Evolutionary conservation across 2,113 vertebrate species (phyloP).

Genomic region (Athene cunicularia): DNA sequence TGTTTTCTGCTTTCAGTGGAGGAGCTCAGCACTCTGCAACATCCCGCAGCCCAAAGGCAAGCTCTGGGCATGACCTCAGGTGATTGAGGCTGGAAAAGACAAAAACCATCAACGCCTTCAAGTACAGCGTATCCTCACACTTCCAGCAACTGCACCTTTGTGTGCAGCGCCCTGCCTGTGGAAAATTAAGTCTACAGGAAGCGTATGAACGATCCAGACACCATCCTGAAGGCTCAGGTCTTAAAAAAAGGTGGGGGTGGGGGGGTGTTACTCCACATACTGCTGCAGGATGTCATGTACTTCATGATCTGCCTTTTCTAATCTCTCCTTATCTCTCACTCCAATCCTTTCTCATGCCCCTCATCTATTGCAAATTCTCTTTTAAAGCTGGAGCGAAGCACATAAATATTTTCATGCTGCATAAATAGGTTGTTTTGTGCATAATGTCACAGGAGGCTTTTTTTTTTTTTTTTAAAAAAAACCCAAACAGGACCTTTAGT

Average conservation of each 20-base stretch:
- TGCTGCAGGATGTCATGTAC: conserved; percentile 48
- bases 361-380: conserved; percentile 57
- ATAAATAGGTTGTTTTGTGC: conserved; percentile 62
- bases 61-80: background rate
- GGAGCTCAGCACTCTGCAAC: background rate
- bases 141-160: background rate
- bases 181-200: background rate
- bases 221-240: background rate
- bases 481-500: conserved; percentile 48
- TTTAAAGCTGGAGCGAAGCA: conserved; percentile 13
- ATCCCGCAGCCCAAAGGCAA: background rate
- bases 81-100: background rate
- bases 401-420: conserved; percentile 57
- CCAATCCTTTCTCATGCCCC: conserved; percentile 30
- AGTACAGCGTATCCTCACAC: background rate
- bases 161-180: background rate
- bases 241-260: background rate
- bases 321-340: conserved; percentile 40
- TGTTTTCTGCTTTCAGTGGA: background rate
- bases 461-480: background rate
- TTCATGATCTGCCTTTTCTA: conserved; percentile 49
- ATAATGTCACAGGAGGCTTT: conserved; percentile 41
- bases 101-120: background rate
- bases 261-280: background rate
- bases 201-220: background rate